Percentiles rank a stretch among this genome's conserved stretches.
Conservation (phyloP, 2,797 vertebrate species). For the Sparus aurata region DNA sequence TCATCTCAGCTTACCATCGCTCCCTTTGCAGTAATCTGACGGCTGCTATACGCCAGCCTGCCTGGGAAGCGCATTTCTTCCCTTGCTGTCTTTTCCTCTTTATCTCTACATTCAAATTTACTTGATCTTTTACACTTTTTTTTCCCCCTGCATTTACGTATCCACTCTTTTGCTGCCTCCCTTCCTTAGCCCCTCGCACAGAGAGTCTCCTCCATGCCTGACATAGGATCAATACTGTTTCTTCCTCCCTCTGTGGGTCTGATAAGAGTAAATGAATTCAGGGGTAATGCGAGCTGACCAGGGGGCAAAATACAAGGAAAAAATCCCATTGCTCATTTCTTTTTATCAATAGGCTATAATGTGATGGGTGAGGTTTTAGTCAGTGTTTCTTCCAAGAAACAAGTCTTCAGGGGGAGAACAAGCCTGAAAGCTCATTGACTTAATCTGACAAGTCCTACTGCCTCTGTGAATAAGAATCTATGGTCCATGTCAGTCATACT, state of each 20-base stretch:
- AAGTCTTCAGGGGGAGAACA: constrained; percentile 16
- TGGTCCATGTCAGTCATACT: neutral
- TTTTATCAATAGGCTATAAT: constrained; percentile 24
- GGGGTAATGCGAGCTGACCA: constrained; percentile 30
- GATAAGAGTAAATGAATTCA: constrained; percentile 37
- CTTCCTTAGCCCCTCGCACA: neutral
- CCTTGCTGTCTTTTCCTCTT: constrained; percentile 8
- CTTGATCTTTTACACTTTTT: neutral
- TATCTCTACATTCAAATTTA: constrained; percentile 42
- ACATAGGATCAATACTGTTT: constrained; percentile 28
- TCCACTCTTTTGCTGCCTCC: neutral
- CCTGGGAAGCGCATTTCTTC: constrained; percentile 24
- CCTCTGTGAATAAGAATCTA: constrained; percentile 16
- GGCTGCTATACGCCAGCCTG: constrained; percentile 53
- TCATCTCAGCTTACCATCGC: constrained; percentile 60
- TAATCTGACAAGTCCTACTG: constrained; percentile 22
- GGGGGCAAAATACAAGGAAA: constrained; percentile 11
- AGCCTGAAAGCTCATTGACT: constrained; percentile 27
- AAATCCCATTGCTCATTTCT: constrained; percentile 13
- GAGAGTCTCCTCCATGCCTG: constrained; percentile 13
- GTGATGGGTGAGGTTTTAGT: constrained; percentile 22
- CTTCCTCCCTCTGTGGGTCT: constrained; percentile 23
- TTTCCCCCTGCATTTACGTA: neutral
- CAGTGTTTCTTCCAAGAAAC: constrained; percentile 20
- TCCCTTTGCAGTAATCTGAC: constrained; percentile 68